Evolutionary conservation across 2,797 vertebrate species (phyloP), one percentile per base, ranked within the genome.

Genomic region (Myotis findleyi): DNA sequence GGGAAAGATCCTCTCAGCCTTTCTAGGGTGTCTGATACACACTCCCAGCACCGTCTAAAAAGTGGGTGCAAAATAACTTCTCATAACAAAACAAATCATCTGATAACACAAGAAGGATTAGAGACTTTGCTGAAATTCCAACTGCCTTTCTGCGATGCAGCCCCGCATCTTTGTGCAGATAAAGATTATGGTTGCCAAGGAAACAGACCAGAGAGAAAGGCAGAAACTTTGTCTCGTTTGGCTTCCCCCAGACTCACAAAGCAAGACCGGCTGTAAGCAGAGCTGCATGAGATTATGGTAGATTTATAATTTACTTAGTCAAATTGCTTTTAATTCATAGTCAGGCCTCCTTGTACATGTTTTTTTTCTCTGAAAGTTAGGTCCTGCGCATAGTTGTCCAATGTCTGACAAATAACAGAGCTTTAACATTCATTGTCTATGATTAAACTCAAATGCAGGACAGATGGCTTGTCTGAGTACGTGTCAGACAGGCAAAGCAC

Each of bases 101-200:
- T 89, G 94, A 97, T 95, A 97, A 97, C 11, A 14, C 69, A 96
- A 97, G 80, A 92, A 97, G 94, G 96, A 98, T 98, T 97, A 98
- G 64, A 89, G 49, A 94, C 79, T 87, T 98, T 98, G 98, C 98
- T 98, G 97, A 98, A 98, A 99, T 98, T 98, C 98, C 98, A 98
- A 97, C 98, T 98, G 97, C 80, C 95, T 98, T 98, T 96, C 98
- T 98, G 98, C 96, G 97, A 98, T 97, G 97, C 93, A 97, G 97
- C 53, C 91, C 76, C 91, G 92, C 88, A 89, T 94, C 25, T 80
- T 96, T 98, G 98, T 98, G 95, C 97, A 98, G 98, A 99, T 98
- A 99, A 98, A 99, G 99, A 99, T 99, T 99, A 98, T 89, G 93
- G 99, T 99, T 99, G 98, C 98, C 98, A 99, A 97, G 99, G 99